A percentile compares a stretch with the other conserved stretches of the same genome.
These are phyloP conservation scores for Myripristis jacobus DNA, from an alignment of 2,797 vertebrate species.

Conservation along the genomic window DNA sequence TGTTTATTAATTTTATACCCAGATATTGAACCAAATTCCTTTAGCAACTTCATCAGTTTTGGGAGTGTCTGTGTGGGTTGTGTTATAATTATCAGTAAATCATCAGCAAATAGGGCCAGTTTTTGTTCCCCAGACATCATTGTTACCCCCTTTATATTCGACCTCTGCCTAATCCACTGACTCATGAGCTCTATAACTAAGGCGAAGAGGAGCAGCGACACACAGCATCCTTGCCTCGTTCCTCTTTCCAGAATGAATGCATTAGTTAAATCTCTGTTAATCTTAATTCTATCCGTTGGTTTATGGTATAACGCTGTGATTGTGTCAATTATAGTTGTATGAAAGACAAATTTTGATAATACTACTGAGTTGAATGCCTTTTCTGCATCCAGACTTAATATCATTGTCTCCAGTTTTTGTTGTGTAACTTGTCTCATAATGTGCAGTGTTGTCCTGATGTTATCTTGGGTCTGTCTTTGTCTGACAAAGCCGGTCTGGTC, in stretches of 20 bases:
- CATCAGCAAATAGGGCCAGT: conserved; percentile 6
- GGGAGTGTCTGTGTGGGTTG: conserved; percentile 17
- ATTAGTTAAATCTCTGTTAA: conserved; percentile 11
- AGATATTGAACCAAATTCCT: conserved; percentile 4
- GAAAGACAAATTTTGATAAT: conserved; percentile 15
- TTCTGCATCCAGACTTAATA: conserved; percentile 22
- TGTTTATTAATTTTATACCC: background rate
- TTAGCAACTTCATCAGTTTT: conserved; percentile 5
- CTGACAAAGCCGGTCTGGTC: conserved; percentile 39
- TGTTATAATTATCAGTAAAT: conserved; percentile 22
- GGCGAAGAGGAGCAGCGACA: conserved; percentile 19
- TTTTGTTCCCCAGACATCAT: conserved; percentile 17
- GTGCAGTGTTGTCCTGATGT: conserved; percentile 31
- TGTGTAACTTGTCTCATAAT: conserved; percentile 15
- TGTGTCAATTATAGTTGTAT: conserved; percentile 8
- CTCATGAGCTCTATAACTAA: conserved; percentile 27
- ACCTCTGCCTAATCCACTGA: conserved; percentile 2
- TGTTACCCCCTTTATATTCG: background rate
- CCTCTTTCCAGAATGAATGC: conserved; percentile 14
- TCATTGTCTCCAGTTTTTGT: background rate
- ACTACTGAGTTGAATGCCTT: conserved; percentile 34
- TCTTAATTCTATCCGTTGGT: conserved; percentile 11
- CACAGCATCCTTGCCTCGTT: conserved; percentile 20
- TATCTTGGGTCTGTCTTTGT: conserved; percentile 37
- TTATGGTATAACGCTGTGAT: conserved; percentile 5